Conservation (phyloP, 2,888 invertebrate genomes). For the Tetrapedia diversipes region DNA sequence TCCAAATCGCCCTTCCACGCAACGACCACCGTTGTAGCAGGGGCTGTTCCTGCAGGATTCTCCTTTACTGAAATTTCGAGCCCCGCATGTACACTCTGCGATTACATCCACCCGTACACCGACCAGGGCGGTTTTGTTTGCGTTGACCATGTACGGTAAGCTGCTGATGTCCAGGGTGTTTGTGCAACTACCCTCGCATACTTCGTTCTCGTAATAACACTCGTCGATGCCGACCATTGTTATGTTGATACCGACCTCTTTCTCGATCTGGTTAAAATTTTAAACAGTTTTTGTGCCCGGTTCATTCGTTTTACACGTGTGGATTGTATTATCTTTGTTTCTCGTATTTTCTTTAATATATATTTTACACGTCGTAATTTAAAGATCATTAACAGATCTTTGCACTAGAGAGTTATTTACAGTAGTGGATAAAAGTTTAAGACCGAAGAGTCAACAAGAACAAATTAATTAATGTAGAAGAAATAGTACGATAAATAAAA, state of each 20-base stretch:
- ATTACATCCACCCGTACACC: slow-evolving; percentile 97
- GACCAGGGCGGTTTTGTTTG: slow-evolving; percentile 98
- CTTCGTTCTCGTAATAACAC: slow-evolving; percentile 96
- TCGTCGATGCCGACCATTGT: slow-evolving; percentile 99
- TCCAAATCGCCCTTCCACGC: slow-evolving; percentile 95
- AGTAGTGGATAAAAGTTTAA: too few species aligned
- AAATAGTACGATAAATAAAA: too few species aligned
- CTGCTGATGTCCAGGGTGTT: slow-evolving; percentile 95
- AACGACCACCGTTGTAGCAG: slow-evolving; percentile 98
- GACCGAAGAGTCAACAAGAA: too few species aligned
- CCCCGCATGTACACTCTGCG: slow-evolving; percentile 96
- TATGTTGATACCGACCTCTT: slow-evolving; percentile 96
- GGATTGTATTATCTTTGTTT: too few species aligned
- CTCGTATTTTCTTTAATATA: neutral
- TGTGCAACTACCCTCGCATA: slow-evolving; percentile 98
- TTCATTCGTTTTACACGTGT: too few species aligned
- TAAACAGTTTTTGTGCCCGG: slow-evolving; percentile 3
- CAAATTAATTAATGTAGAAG: too few species aligned
- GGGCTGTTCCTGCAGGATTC: slow-evolving; percentile 95
- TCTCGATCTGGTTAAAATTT: slow-evolving; percentile 87
- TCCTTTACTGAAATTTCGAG: slow-evolving; percentile 94
- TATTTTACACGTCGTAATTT: too few species aligned
- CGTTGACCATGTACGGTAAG: slow-evolving; percentile 97
- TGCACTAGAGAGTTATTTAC: too few species aligned
- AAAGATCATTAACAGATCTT: too few species aligned